phyloP scores from a whole-genome alignment of 1,140 invertebrate genomes.

The Aphidius ervi region DNA sequence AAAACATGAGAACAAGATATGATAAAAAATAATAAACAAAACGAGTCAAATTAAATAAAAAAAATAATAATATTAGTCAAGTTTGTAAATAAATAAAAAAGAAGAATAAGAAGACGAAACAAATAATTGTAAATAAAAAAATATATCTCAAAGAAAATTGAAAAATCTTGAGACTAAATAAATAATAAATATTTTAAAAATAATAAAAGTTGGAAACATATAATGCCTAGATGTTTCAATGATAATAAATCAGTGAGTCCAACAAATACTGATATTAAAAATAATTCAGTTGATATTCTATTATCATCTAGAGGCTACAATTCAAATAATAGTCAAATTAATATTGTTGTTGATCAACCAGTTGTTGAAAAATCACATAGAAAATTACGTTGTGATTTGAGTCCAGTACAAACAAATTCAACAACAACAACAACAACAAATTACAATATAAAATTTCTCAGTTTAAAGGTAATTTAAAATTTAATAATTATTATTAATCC shows the following conservation, averaged over 20 bases:
- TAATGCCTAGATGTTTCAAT: slow-evolving; percentile 55
- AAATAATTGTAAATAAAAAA: background rate
- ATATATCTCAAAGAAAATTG: slow-evolving; percentile 2
- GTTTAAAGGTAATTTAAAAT: slow-evolving; percentile 39
- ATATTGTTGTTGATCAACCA: slow-evolving; percentile 38
- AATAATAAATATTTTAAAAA: slow-evolving; percentile 25
- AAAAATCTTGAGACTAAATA: slow-evolving; percentile 18
- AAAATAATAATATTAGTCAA: background rate
- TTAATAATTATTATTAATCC: background rate
- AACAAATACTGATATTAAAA: slow-evolving; percentile 41
- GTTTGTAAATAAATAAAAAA: background rate
- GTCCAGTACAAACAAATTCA: slow-evolving; percentile 47
- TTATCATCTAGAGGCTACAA: slow-evolving; percentile 40
- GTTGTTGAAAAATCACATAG: slow-evolving; percentile 49
- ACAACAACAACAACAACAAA: slow-evolving; percentile 43
- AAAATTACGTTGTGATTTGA: slow-evolving; percentile 49
- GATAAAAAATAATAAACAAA: too few species aligned
- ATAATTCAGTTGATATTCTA: slow-evolving; percentile 43
- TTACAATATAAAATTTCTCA: slow-evolving; percentile 46
- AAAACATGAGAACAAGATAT: background rate
- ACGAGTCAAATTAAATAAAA: background rate
- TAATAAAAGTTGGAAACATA: slow-evolving; percentile 33
- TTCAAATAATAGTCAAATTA: slow-evolving; percentile 42
- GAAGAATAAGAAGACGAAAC: background rate
- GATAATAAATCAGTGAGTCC: slow-evolving; percentile 51